Evolutionary conservation across 2,797 vertebrate species (phyloP), one percentile per base, ranked within the genome.

Genomic region (Helostoma temminkii): DNA sequence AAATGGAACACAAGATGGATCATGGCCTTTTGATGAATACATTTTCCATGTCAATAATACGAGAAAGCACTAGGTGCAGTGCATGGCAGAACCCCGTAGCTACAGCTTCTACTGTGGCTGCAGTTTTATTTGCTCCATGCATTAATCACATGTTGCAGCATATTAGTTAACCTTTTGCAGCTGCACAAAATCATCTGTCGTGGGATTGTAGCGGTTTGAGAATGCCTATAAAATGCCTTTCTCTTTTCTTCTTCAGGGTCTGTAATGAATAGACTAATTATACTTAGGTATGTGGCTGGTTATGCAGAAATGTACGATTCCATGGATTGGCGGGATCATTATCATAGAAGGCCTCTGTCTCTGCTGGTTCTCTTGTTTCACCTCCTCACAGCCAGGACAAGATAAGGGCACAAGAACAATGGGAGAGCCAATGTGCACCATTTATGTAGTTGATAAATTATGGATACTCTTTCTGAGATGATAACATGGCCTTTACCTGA

Each of bases 1-100:
- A 84, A 84, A 88, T 72, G 64, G 65, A 80, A 74, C 61, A 61
- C 45, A 80, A 76, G 83, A 90, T 84, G 76, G 78, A 91, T 90
- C 26, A 30, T 55, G 62, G 74, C 49, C 57, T 81, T 83, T 56
- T 82, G 64, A 73, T 78, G 53, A 80, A 86, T 84, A 65, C 25
- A 68, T 80, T 86, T 66, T 58, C 52, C 34, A 42, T 73, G 76
- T 87, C 76, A 70, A 66, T 78, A 66, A 58, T 19, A 65, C 18
- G 37, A 69, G 34, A 76, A 81, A 77, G 22, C 34, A 49, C 37
- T 0, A 28, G 16, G 14, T 22, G 26, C 16, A 8, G 43, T 15
- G 4, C 30, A 53, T n/a, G 11, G 22, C 43, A 26, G 49, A 36
- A 39, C 65, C 34, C 45, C 26, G 39, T 21, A 69, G 73, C 49